phyloP scores from a whole-genome alignment of 1,140 invertebrate genomes.

The Luehdorfia chinensis region DNA sequence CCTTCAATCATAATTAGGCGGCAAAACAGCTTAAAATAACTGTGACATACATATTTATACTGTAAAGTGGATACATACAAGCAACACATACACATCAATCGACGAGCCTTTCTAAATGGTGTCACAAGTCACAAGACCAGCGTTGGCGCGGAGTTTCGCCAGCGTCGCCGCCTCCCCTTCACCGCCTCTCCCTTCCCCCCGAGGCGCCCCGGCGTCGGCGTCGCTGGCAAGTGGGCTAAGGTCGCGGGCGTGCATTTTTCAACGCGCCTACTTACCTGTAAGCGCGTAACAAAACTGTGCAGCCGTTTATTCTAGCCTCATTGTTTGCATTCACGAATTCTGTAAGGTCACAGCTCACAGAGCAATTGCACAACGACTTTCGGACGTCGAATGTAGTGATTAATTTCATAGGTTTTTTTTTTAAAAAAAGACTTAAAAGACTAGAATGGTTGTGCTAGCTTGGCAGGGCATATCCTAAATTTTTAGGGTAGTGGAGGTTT shows the following conservation, averaged over 20 bases:
- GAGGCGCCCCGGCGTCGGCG: conserved; percentile 22
- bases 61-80: conserved; percentile 9
- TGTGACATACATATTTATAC: background rate
- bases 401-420: no score
- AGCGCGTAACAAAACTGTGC: conserved; percentile 28
- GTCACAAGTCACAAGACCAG: conserved; percentile 27
- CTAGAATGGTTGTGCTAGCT: no score
- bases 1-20: no score
- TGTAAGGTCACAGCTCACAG: background rate
- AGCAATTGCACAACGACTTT: conserved; percentile 1
- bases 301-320: conserved; percentile 26
- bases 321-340: conserved; percentile 21
- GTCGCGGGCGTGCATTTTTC: conserved; percentile 56
- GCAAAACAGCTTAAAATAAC: conserved; percentile 3
- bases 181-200: conserved; percentile 9
- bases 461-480: no score
- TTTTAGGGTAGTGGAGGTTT: no score
- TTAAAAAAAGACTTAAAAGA: no score
- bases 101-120: conserved; percentile 40
- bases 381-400: no score
- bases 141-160: conserved; percentile 29
- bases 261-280: conserved; percentile 30
- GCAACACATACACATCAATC: conserved; percentile 24
- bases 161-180: background rate
- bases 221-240: conserved; percentile 52